Conservation (phyloP, 2,888 invertebrate genomes). For the Cerceris ruficornis region DNA sequence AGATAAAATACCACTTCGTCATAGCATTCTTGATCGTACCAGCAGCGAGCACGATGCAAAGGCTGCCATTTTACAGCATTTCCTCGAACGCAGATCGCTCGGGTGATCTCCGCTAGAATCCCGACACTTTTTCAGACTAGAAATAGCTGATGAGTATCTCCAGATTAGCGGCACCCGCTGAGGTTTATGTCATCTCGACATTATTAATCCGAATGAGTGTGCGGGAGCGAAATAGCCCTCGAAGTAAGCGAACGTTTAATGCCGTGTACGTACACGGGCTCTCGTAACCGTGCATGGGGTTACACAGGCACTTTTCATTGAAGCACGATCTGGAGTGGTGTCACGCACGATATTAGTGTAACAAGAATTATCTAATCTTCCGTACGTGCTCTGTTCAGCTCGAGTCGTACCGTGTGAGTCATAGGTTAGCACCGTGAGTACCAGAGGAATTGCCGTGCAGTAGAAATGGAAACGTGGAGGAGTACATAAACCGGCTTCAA, state of each 20-base stretch:
- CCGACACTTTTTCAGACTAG: neutral
- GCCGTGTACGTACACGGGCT: conserved; percentile 13
- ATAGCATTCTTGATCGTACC: neutral
- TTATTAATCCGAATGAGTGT: conserved; percentile 43
- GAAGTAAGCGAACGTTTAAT: conserved; percentile 15
- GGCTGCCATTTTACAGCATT: neutral
- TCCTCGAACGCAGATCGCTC: conserved; percentile 2
- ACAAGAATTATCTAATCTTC: conserved; percentile 59
- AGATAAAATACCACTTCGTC: neutral
- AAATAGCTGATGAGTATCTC: conserved; percentile 12
- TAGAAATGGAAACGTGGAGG: conserved; percentile 25
- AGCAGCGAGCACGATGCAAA: too few relatives aligned
- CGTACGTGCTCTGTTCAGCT: conserved; percentile 49
- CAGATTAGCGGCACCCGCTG: conserved; percentile 6
- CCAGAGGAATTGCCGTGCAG: conserved; percentile 19
- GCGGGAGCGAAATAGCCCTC: conserved; percentile 18
- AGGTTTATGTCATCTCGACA: conserved; percentile 25
- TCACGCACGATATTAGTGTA: conserved; percentile 50
- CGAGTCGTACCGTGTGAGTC: conserved; percentile 35
- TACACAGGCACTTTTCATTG: conserved; percentile 34
- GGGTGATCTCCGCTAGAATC: neutral
- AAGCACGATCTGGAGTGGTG: conserved; percentile 30
- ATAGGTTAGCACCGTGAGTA: conserved; percentile 20
- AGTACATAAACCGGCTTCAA: conserved; percentile 25
- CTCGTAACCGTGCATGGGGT: conserved; percentile 16